Percentiles rank a stretch among this genome's conserved stretches.
phyloP scores from a whole-genome alignment of 2,888 invertebrate species.

The Cylloceria caligata region DNA sequence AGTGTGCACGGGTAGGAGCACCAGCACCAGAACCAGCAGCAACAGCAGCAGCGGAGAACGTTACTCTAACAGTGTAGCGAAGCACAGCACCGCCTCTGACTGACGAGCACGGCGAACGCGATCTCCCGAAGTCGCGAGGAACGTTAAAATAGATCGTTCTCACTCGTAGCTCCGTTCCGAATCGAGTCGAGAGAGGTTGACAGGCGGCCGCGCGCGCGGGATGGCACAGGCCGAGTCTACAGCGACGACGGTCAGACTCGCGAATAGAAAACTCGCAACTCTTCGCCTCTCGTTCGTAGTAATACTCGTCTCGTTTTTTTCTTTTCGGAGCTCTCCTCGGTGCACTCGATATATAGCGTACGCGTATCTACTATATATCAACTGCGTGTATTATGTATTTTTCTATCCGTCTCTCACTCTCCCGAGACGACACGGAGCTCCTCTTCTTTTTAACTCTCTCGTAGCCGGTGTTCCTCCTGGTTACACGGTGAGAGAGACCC shows the following conservation, averaged over 20 bases:
- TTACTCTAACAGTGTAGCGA: background rate
- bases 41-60: conserved; percentile 59
- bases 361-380: conserved; percentile 20
- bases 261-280: conserved; percentile 20
- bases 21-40: too few species aligned
- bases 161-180: conserved; percentile 40
- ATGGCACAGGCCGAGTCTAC: conserved; percentile 14
- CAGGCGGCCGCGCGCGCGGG: conserved; percentile 49
- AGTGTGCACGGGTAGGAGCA: background rate
- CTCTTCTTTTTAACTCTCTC: background rate
- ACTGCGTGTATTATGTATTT: background rate
- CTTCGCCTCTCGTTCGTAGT: too few species aligned
- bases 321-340: background rate
- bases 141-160: conserved; percentile 77
- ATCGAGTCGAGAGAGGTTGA: conserved; percentile 57
- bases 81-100: conserved; percentile 64
- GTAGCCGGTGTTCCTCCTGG: conserved; percentile 16
- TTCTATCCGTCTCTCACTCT: too few species aligned
- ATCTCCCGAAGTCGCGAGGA: conserved; percentile 60
- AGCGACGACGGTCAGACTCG: conserved; percentile 9
- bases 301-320: background rate
- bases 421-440: background rate
- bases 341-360: background rate
- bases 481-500: background rate
- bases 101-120: conserved; percentile 31